Percentiles rank a stretch among this genome's conserved stretches.
phyloP scores from a whole-genome alignment of 2,888 invertebrate genomes.

The Tinea semifulvella region DNA sequence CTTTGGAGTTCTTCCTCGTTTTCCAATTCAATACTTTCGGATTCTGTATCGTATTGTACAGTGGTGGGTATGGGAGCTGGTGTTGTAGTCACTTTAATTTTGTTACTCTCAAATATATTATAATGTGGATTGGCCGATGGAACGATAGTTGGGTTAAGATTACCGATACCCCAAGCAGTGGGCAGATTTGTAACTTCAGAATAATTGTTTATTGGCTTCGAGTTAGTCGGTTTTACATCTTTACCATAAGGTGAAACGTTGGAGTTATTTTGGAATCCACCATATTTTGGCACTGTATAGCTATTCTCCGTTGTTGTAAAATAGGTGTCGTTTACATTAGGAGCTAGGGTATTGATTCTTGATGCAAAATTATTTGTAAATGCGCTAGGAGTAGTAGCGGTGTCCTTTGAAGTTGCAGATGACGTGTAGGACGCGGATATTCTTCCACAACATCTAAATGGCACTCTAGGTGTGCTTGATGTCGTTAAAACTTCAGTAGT shows the following conservation, averaged over 20 bases:
- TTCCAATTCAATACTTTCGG: constrained; percentile 53
- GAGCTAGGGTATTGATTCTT: constrained; percentile 52
- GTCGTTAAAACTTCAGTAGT: constrained; percentile 27
- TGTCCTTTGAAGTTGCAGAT: constrained; percentile 33
- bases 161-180: constrained; percentile 48
- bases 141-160: constrained; percentile 32
- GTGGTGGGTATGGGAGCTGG: constrained; percentile 28
- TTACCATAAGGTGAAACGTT: constrained; percentile 51
- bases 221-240: constrained; percentile 44
- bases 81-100: constrained; percentile 35
- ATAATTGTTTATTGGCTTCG: constrained; percentile 48
- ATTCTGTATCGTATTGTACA: constrained; percentile 47
- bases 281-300: constrained; percentile 39
- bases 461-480: constrained; percentile 38
- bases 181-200: constrained; percentile 53
- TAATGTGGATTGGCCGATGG: constrained; percentile 35
- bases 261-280: constrained; percentile 56
- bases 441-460: constrained; percentile 50
- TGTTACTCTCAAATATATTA: constrained; percentile 49
- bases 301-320: constrained; percentile 36
- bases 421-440: constrained; percentile 58
- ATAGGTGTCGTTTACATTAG: constrained; percentile 34
- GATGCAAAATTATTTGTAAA: constrained; percentile 41
- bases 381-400: constrained; percentile 37
- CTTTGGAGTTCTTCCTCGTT: constrained; percentile 72